Percentiles rank a stretch among this genome's conserved stretches.
Evolutionary conservation across 2,113 vertebrate species (phyloP).

Genomic region (Mirza zaza): DNA sequence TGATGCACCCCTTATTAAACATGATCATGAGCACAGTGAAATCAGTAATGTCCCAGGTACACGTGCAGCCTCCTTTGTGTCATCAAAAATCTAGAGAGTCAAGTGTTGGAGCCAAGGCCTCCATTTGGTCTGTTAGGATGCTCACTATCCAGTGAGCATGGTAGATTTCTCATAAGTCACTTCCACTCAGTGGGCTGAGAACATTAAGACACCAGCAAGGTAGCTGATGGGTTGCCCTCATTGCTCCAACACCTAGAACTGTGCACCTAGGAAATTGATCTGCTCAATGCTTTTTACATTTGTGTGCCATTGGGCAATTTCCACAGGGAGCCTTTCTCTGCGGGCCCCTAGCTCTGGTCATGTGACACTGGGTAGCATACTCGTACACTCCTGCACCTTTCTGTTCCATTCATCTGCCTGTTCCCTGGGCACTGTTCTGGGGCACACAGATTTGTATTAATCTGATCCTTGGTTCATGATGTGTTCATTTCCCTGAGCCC

Average conservation of each 20-base stretch:
- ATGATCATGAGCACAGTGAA: not conserved
- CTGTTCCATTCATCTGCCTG: not conserved
- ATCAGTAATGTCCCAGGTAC: not conserved
- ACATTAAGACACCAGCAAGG: no score
- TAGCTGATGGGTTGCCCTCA: not conserved
- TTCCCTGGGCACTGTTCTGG: not conserved
- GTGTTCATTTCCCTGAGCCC: not conserved
- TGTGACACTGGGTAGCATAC: not conserved
- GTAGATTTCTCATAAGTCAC: not conserved
- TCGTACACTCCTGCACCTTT: not conserved
- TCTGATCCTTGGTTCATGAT: not conserved
- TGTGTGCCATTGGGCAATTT: not conserved
- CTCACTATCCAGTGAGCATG: not conserved
- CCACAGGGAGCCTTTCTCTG: not conserved
- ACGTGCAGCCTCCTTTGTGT: not conserved
- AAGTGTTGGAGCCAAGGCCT: not conserved
- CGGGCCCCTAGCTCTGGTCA: not conserved
- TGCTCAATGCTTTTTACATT: rapidly evolving
- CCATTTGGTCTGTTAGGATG: not conserved
- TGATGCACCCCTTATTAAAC: no score
- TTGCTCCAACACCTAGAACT: no score
- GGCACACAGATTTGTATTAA: not conserved
- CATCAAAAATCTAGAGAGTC: not conserved
- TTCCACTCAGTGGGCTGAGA: not conserved
- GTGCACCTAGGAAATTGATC: not conserved